A percentile compares a stretch with the other conserved stretches of the same genome.
Conservation (phyloP, 1,140 invertebrate genomes). For the Delia radicum region DNA sequence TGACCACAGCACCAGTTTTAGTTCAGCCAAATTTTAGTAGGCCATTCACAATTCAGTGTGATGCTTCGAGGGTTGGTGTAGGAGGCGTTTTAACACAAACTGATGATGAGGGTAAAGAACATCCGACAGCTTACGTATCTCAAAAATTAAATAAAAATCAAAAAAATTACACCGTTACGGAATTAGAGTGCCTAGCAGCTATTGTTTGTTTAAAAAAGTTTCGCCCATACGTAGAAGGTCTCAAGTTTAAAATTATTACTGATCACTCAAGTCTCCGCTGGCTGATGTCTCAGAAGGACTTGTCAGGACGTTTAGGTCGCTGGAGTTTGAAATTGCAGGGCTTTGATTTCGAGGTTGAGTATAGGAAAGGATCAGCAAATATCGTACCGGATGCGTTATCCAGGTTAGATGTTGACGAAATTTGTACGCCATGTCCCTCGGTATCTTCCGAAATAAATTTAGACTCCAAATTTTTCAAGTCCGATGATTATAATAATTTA, state of each 20-base stretch:
- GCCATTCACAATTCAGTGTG: conserved; percentile 35
- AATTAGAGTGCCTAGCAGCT: conserved; percentile 56
- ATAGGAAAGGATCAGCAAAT: not conserved
- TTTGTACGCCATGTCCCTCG: no score
- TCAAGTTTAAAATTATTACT: conserved; percentile 48
- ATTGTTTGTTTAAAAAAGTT: conserved; percentile 55
- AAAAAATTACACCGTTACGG: conserved; percentile 39
- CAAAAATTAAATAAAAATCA: conserved; percentile 26
- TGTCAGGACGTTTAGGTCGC: conserved; percentile 38
- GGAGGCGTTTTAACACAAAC: conserved; percentile 48
- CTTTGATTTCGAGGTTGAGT: conserved; percentile 5
- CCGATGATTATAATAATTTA: no score
- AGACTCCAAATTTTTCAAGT: no score
- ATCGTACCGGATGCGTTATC: not conserved
- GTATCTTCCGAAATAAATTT: no score
- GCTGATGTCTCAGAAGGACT: conserved; percentile 36
- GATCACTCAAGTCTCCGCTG: conserved; percentile 40
- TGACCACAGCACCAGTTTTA: conserved; percentile 46
- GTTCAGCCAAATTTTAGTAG: conserved; percentile 44
- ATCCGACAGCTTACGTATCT: conserved; percentile 29
- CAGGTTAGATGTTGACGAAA: not conserved
- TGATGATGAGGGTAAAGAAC: conserved; percentile 24
- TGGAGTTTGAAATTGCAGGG: conserved; percentile 33
- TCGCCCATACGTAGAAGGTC: conserved; percentile 51
- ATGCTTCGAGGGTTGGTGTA: conserved; percentile 37